Conservation (phyloP, 2,113 vertebrate species). For the Silurus asotus region DNA sequence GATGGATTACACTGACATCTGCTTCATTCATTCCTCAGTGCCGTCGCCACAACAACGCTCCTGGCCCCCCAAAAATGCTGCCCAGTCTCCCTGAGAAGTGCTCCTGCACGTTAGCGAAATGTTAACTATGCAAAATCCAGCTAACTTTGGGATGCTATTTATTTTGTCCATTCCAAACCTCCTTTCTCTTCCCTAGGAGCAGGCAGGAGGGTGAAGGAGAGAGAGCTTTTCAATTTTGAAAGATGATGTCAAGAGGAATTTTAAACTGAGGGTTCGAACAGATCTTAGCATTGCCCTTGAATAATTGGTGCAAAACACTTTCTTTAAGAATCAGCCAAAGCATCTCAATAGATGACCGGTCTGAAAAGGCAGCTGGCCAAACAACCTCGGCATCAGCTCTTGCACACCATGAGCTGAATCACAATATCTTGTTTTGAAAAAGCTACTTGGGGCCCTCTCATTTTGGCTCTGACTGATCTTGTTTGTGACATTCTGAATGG, state of each 20-base stretch:
- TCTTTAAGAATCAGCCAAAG: conserved; percentile 65
- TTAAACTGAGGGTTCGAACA: conserved; percentile 77
- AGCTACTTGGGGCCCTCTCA: conserved; percentile 41
- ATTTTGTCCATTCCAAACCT: conserved; percentile 67
- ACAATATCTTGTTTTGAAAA: conserved; percentile 57
- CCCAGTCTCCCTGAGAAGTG: conserved; percentile 78
- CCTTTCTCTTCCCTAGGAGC: conserved; percentile 57
- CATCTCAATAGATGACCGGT: conserved; percentile 65
- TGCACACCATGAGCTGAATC: conserved; percentile 58
- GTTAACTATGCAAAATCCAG: conserved; percentile 87
- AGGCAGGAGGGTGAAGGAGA: conserved; percentile 56
- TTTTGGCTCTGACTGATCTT: conserved; percentile 46
- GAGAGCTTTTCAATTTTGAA: conserved; percentile 69
- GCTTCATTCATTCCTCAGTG: conserved; percentile 83
- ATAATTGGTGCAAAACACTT: conserved; percentile 77
- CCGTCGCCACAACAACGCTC: conserved; percentile 85
- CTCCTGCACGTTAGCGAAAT: conserved; percentile 81
- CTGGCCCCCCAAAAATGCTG: conserved; percentile 83
- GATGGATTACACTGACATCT: conserved; percentile 89
- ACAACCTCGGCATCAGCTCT: conserved; percentile 60
- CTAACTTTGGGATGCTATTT: conserved; percentile 76
- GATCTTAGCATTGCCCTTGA: conserved; percentile 74
- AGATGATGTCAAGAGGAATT: conserved; percentile 84
- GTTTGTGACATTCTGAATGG: conserved; percentile 52
- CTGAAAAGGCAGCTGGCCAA: conserved; percentile 71